Conservation (phyloP, 2,113 vertebrate genomes). For the Oenanthe oenanthe region DNA sequence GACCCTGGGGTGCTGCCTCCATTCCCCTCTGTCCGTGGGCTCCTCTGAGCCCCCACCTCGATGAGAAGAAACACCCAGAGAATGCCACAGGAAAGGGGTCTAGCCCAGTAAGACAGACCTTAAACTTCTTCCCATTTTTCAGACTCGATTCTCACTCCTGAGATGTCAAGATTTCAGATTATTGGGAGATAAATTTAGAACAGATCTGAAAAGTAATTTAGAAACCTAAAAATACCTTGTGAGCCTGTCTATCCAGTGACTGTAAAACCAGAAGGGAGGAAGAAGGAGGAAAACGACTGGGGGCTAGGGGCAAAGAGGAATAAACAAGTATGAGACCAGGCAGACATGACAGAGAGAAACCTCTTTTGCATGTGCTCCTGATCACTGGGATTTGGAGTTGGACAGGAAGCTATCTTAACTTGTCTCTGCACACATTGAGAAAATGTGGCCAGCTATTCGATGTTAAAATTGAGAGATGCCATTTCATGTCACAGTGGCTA, state of each 20-base stretch:
- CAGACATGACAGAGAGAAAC: background rate
- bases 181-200: slow-evolving; percentile 36
- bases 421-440: background rate
- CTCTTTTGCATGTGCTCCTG: background rate
- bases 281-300: background rate
- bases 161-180: background rate
- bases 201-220: slow-evolving; percentile 34
- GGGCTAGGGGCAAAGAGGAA: background rate
- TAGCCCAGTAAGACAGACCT: background rate
- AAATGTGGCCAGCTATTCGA: background rate
- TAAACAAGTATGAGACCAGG: background rate
- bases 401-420: background rate
- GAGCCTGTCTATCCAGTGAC: background rate
- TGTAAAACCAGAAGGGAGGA: background rate
- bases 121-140: background rate
- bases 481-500: background rate
- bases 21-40: background rate
- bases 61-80: background rate
- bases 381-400: background rate
- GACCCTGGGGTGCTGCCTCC: background rate
- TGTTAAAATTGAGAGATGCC: background rate
- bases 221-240: slow-evolving; percentile 11
- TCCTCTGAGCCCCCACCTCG: background rate
- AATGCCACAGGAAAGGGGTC: background rate
- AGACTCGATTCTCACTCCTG: background rate